These are phyloP conservation scores for Trichonephila inaurata DNA, from an alignment of 1,140 invertebrate genomes.

Conservation along the genomic window DNA sequence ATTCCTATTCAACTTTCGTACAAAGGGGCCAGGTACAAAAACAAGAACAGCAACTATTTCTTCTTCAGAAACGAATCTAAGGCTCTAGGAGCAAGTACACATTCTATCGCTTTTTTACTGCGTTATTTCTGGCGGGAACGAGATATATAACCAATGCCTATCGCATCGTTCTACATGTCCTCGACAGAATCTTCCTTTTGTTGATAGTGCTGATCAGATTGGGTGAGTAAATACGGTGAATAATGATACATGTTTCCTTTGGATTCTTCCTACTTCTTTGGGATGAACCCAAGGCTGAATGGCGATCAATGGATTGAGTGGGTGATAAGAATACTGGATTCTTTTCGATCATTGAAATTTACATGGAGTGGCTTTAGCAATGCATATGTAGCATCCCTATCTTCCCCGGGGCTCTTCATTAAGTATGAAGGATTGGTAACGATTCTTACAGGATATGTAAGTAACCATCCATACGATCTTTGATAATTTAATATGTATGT, in stretches of 20 bases:
- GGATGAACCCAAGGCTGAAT: background rate
- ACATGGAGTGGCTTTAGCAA: background rate
- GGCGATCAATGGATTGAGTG: constrained; percentile 23
- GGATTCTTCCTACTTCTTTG: constrained; percentile 1
- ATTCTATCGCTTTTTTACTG: background rate
- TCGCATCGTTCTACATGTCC: background rate
- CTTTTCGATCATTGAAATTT: background rate
- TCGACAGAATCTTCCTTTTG: constrained; percentile 34
- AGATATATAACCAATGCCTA: constrained; percentile 17
- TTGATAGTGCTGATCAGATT: constrained; percentile 30
- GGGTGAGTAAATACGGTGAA: constrained; percentile 11
- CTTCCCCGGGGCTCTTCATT: too few species aligned
- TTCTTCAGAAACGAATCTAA: background rate
- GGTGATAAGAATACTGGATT: constrained; percentile 11
- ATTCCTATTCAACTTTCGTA: background rate
- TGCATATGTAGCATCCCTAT: too few species aligned
- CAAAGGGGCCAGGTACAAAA: background rate
- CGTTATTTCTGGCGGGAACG: constrained; percentile 5
- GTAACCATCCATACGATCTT: too few species aligned
- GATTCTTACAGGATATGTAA: too few species aligned
- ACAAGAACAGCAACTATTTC: background rate
- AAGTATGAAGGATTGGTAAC: too few species aligned
- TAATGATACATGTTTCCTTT: constrained; percentile 43
- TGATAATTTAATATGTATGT: too few species aligned
- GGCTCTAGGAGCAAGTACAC: constrained; percentile 4